phyloP scores from a whole-genome alignment of 1,140 invertebrate species.

The Achroia grisella region DNA sequence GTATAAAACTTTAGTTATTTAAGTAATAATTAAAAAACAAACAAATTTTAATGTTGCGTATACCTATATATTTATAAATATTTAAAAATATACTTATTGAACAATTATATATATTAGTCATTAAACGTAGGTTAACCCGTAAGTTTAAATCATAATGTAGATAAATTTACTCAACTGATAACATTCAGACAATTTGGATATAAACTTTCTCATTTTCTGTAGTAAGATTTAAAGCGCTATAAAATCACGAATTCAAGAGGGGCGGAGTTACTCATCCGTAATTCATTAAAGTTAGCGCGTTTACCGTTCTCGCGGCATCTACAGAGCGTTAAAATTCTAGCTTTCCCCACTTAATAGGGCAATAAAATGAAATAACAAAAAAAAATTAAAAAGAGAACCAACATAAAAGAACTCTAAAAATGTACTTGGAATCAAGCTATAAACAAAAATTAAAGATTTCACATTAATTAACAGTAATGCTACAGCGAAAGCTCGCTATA shows the following conservation, averaged over 20 bases:
- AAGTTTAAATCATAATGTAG: no score
- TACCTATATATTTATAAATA: no score
- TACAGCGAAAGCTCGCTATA: no score
- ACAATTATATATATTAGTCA: no score
- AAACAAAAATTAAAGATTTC: slow-evolving; percentile 15
- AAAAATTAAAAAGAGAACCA: slow-evolving; percentile 17
- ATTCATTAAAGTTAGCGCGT: slow-evolving; percentile 61
- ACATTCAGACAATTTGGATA: slow-evolving; percentile 19
- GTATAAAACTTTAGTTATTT: no score
- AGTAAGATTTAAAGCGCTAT: slow-evolving; percentile 48
- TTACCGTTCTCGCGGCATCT: slow-evolving; percentile 40
- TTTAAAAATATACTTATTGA: no score
- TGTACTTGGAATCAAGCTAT: slow-evolving; percentile 10
- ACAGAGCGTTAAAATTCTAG: slow-evolving; percentile 37
- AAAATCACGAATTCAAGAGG: slow-evolving; percentile 49
- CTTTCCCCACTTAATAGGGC: slow-evolving; percentile 40
- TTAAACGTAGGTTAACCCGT: slow-evolving; percentile 1
- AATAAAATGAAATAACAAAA: slow-evolving; percentile 48
- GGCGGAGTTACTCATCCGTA: slow-evolving; percentile 50
- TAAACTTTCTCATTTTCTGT: slow-evolving; percentile 44
- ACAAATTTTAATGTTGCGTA: no score
- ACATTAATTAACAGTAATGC: slow-evolving; percentile 25
- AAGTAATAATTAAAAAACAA: no score
- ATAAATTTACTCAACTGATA: no score
- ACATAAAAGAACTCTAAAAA: slow-evolving; percentile 17